A percentile compares a stretch with the other conserved stretches of the same genome.
These are phyloP conservation scores for Merluccius polli DNA, from an alignment of 2,797 vertebrate genomes.

Conservation along the genomic window DNA sequence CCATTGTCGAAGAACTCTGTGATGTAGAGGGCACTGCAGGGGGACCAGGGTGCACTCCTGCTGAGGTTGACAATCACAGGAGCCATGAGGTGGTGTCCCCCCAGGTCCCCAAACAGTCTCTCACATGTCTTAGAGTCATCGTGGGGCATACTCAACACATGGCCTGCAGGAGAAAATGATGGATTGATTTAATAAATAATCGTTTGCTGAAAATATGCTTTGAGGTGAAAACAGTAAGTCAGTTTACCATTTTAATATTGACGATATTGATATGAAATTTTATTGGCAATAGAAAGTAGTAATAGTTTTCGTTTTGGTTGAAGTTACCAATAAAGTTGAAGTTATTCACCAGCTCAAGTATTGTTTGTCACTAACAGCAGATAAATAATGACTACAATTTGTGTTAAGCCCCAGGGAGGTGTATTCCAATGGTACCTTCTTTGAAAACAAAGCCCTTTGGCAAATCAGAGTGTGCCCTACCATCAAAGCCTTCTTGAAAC, in stretches of 20 bases:
- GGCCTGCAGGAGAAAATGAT: conserved; percentile 71
- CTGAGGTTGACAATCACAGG: conserved; percentile 85
- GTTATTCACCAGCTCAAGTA: background rate
- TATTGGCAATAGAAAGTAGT: background rate
- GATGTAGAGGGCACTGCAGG: conserved; percentile 90
- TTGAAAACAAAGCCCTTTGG: background rate
- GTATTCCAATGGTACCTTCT: too few species aligned
- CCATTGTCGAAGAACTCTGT: conserved; percentile 95
- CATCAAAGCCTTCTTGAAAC: background rate
- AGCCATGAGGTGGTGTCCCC: conserved; percentile 87
- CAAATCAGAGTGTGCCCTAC: background rate
- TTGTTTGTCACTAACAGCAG: background rate
- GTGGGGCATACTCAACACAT: conserved; percentile 94
- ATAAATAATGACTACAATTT: background rate
- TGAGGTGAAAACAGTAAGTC: too few species aligned
- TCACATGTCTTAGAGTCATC: conserved; percentile 92
- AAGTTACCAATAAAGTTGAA: background rate
- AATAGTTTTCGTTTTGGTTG: background rate
- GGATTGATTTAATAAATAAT: background rate
- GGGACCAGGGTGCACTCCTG: conserved; percentile 88
- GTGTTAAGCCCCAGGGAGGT: background rate
- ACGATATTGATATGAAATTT: background rate
- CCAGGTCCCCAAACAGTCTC: conserved; percentile 82
- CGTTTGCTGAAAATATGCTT: too few species aligned
- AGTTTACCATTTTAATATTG: too few species aligned